Conservation (phyloP, 2,888 invertebrate genomes). For the Schizotus pectinicornis region DNA sequence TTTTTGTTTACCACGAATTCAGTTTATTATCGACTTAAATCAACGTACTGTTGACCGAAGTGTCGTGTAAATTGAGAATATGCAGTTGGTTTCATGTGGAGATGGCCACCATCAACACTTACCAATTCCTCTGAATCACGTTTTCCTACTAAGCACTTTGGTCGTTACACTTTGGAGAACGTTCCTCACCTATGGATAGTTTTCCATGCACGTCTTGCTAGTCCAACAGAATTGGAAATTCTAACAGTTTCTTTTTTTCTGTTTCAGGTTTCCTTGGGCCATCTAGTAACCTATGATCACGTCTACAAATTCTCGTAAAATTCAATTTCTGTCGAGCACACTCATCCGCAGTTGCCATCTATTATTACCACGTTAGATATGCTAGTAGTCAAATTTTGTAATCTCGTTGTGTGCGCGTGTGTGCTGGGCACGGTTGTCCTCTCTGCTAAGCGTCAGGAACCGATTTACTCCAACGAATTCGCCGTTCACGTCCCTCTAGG, state of each 20-base stretch:
- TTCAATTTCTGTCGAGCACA: slow-evolving; percentile 11
- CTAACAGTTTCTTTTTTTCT: slow-evolving; percentile 1
- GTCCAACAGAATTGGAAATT: not conserved
- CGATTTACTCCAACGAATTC: slow-evolving; percentile 80
- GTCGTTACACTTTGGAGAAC: not conserved
- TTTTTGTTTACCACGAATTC: no score
- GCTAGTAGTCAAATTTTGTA: slow-evolving; percentile 41
- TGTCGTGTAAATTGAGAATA: no score
- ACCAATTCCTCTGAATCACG: no score
- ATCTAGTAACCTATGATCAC: slow-evolving; percentile 23
- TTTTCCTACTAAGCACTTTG: no score
- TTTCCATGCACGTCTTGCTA: no score
- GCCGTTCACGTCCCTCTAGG: slow-evolving; percentile 85
- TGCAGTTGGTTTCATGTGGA: no score
- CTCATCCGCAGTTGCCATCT: slow-evolving; percentile 5
- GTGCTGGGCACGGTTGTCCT: slow-evolving; percentile 29
- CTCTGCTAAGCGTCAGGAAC: slow-evolving; percentile 32
- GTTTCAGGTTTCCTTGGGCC: slow-evolving; percentile 17
- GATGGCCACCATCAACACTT: no score
- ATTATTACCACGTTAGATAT: slow-evolving; percentile 24
- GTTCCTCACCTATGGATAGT: not conserved
- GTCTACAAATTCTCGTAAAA: slow-evolving; percentile 8
- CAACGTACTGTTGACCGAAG: no score
- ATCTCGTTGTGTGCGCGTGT: slow-evolving; percentile 39
- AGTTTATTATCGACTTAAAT: no score